Percentiles rank a stretch among this genome's conserved stretches.
Conservation (phyloP, 2,888 invertebrate genomes). For the Lysandra coridon region DNA sequence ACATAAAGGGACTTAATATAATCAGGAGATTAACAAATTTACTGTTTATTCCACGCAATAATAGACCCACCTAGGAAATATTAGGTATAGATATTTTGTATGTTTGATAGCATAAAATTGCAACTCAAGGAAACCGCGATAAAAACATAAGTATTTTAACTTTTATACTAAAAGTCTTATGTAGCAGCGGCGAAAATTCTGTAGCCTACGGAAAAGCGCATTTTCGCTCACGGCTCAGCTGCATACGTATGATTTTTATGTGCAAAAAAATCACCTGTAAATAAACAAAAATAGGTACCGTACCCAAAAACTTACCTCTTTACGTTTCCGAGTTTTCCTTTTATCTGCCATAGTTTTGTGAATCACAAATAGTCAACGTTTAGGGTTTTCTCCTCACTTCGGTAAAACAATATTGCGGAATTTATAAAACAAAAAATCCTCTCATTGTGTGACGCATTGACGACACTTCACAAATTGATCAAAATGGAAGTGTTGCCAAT, state of each 20-base stretch:
- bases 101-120: background rate
- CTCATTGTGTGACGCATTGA: conserved; percentile 41
- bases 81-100: background rate
- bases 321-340: conserved; percentile 75
- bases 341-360: conserved; percentile 67
- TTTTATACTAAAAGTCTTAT: background rate
- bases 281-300: background rate
- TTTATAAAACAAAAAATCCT: conserved; percentile 35
- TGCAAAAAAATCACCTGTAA: conserved; percentile 6
- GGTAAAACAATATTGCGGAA: conserved; percentile 36
- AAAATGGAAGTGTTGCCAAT: conserved; percentile 16
- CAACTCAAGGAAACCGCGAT: background rate
- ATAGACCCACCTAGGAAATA: background rate
- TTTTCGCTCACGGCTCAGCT: background rate
- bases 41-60: background rate
- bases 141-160: background rate
- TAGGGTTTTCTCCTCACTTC: conserved; percentile 41
- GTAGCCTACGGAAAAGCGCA: background rate
- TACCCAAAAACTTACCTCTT: conserved; percentile 60
- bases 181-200: background rate
- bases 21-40: conserved; percentile 9
- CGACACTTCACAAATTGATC: conserved; percentile 28
- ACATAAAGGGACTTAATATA: conserved; percentile 37
- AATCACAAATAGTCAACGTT: conserved; percentile 62
- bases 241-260: conserved; percentile 6